Evolutionary conservation across 2,888 invertebrate species (phyloP), one percentile per base, ranked within the genome.

Genomic region (Andrena fulva): DNA sequence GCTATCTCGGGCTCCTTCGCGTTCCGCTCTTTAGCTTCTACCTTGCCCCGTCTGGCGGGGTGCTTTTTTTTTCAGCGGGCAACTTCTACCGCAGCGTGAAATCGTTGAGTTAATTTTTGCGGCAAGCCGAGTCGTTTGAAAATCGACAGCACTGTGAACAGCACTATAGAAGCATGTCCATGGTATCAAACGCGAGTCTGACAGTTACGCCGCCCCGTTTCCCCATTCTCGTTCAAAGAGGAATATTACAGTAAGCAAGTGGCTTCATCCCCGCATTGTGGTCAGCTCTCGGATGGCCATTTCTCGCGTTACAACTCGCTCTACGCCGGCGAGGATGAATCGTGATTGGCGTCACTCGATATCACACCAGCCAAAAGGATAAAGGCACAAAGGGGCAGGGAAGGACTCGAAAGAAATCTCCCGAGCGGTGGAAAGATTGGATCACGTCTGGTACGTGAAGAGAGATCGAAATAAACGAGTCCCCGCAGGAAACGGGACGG

Each of bases 401-500:
- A 33, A 20, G 48, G 29, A 56, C 35, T 29, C 29, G 7, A n/a
- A 29, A n/a, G 35, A 31, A 67, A 2, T 12, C 8, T 60, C 35
- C 20, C 33, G 27, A n/a, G 27, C 20, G n/a, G 35, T 35, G 64
- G 29, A 52, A 78, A 83, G 83, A 87, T 87, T 77, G 87, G 68
- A 79, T 87, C 85, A 83, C 77, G 87, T 83, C 31, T 78, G 59
- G 64, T 60, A 77, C 60, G 71, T 62, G 76, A 35, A 80, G 74
- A 35, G 67, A 31, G 71, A 73, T 67, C 75, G 79, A 85, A 87
- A 85, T 85, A 83, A 83, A 87, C 72, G 82, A 82, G 73, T 42
- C 24, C 56, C 20, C 56, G 60, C 70, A 52, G 84, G 82, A 84
- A 80, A 81, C 79, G 70, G 50, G 54, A 67, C 70, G 27, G 5